Base-by-base conservation (phyloP, 1,140 invertebrate genomes). In the Zaprionus kolodkinae region DNA sequence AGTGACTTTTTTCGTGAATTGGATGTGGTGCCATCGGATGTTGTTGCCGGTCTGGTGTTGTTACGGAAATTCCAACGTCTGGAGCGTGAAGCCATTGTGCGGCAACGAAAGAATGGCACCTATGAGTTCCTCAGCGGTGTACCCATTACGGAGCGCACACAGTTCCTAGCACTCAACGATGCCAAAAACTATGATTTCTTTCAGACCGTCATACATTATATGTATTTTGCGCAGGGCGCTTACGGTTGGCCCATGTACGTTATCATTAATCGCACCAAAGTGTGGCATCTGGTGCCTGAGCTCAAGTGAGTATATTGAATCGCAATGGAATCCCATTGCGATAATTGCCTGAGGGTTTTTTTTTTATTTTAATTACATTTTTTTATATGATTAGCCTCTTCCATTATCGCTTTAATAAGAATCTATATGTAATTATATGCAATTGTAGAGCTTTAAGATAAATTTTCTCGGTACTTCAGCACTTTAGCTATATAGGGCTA, bases 211-310 rank as follows among this genome's bases (percentile, higher is more conserved):
- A 96, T 97, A 62, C 96, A 97, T 92, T 98, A 96, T 81, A 97
- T 98, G 95, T 95, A 96, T 83, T 98, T 96, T 89, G 97, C 97
- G n/a, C 94, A 97, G 7, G 96, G 96, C 17, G 96, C 97, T 65
- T 98, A 98, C 91, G 97, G 97, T 13, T 98, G 97, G 97, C 97
- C 97, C n/a, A 95, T 97, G 93, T 97, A 96, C 81, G 93, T 98
- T 68, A 94, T 97, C 92, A 95, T 95, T 55, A 94, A 96, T 78
- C 94, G 95, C 35, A 94, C 94, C n/a, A 96, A 95, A 30, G 93
- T 96, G 56, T 98, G 96, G 92, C 94, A 95, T 78, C 93, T 98
- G 13, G 95, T 96, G 76, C 94, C 96, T 45, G 94, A 95, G 79
- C 88, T 96, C 21, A 95, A 94, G 95, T 97, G 71, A 88, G 84